These are phyloP conservation scores for Yponomeuta plumbellus DNA, from an alignment of 2,888 invertebrate genomes.

Conservation along the genomic window DNA sequence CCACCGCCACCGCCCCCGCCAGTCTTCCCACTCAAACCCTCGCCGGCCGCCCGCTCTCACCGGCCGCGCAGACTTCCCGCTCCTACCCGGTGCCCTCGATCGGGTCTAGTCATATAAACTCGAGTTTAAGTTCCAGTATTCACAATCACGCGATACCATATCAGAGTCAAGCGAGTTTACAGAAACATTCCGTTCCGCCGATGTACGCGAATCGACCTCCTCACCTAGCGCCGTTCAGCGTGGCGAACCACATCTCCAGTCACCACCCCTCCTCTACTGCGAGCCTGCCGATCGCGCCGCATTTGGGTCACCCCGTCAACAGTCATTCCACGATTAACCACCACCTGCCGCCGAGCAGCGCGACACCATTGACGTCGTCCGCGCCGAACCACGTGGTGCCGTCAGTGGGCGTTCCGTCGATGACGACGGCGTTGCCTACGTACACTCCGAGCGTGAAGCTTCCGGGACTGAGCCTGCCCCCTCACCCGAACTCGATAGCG, in stretches of 20 bases:
- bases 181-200: conserved; percentile 68
- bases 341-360: conserved; percentile 43
- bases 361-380: conserved; percentile 44
- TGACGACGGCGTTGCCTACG: background rate
- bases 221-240: conserved; percentile 61
- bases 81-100: conserved; percentile 60
- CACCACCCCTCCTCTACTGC: conserved; percentile 71
- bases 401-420: background rate
- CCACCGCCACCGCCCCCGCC: conserved; percentile 49
- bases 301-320: conserved; percentile 50
- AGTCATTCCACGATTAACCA: conserved; percentile 61
- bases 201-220: conserved; percentile 59
- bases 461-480: conserved; percentile 45
- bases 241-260: conserved; percentile 67
- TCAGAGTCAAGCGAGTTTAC: conserved; percentile 66
- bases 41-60: conserved; percentile 30
- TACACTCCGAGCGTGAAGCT: conserved; percentile 36
- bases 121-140: conserved; percentile 65
- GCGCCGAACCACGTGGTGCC: conserved; percentile 47
- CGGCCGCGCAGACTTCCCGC: conserved; percentile 55
- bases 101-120: conserved; percentile 73
- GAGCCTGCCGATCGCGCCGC: conserved; percentile 54
- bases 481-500: conserved; percentile 33
- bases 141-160: conserved; percentile 62
- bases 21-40: conserved; percentile 60